A percentile compares a stretch with the other conserved stretches of the same genome.
Conservation (phyloP, 2,797 vertebrate species). For the Phrynocephalus vlangalii region DNA sequence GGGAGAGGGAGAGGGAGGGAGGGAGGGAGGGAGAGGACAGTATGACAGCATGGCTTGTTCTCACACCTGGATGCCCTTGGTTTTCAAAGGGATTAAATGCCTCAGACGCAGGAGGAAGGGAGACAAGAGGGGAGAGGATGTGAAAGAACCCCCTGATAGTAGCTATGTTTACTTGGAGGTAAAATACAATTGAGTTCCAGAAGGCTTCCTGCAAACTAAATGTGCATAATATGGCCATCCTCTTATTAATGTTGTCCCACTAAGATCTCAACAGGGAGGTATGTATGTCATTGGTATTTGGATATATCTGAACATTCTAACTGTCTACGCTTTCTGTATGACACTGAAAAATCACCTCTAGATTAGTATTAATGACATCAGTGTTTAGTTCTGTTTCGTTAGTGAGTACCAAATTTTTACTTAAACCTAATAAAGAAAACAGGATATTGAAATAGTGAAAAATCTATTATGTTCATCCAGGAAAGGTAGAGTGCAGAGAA, state of each 20-base stretch:
- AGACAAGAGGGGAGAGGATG: not conserved
- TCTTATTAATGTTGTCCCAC: not conserved
- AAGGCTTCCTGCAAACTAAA: not conserved
- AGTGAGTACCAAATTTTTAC: not conserved
- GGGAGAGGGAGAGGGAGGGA: slow-evolving; percentile 25
- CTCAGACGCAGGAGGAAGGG: slow-evolving; percentile 5
- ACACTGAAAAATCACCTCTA: no score
- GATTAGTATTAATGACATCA: not conserved
- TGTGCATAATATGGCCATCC: not conserved
- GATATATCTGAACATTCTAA: slow-evolving; percentile 24
- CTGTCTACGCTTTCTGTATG: not conserved
- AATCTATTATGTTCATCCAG: not conserved
- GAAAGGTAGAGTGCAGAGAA: not conserved
- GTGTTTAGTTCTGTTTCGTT: slow-evolving; percentile 27
- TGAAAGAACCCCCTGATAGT: not conserved
- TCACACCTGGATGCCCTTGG: slow-evolving; percentile 45
- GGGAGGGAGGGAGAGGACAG: not conserved
- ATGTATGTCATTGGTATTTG: not conserved
- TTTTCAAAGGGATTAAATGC: slow-evolving; percentile 28
- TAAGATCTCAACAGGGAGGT: not conserved
- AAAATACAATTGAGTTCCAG: not conserved
- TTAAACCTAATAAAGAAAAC: slow-evolving; percentile 21
- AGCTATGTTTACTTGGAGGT: not conserved
- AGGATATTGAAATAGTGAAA: slow-evolving; percentile 23
- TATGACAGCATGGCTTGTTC: slow-evolving; percentile 21